Evolutionary conservation across 2,888 invertebrate species (phyloP), one percentile per base, ranked within the genome.

Genomic region (Branchipolynoe longqiensis): DNA sequence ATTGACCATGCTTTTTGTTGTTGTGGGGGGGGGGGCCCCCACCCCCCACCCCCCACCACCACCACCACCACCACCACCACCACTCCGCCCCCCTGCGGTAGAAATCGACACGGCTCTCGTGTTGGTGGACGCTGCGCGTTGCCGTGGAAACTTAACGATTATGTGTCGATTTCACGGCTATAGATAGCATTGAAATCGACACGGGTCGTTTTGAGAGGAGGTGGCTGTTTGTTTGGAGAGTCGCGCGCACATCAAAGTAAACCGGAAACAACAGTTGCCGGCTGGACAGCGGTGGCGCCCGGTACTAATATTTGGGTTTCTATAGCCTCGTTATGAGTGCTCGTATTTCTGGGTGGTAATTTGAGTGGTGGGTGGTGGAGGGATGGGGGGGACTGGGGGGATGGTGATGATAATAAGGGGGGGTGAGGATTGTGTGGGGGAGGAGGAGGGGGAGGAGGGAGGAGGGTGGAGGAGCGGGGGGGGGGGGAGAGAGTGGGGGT

Each of bases 321-420:
- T 33, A 78, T 78, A 28, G 78, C 54, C 54, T 22, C 69, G 38
- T 78, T 31, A 41, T 78, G 78, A 78, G 31, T 31, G 41, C 41
- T 78, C 78, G 31, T 48, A 54, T 78, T 78, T 78, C 78, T 31
- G 48, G 25, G 73, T n/a, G 78, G 78, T 78, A 78, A 78, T 78
- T 41, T 48, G 28, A 78, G 48, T 48, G 48, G n/a, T 28, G 6
- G 14, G 40, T 1, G n/a, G 3, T 3, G 78, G 4, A 41, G 48
- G 48, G 48, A 48, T 31, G 41, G 78, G 41, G 8, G 36, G 33
- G 38, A 38, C 36, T 25, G 41, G 22, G 73, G 18, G 73, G 73
- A n/a, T n/a, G n/a, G n/a, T n/a, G 31, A 25, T 25, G 78, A 48
- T 48, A 78, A 78, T 48, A 78, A 78, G 48, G 73, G 78, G 78